A percentile compares a stretch with the other conserved stretches of the same genome.
These are phyloP conservation scores for Phrynocephalus guinanensis DNA, from an alignment of 2,797 vertebrate genomes.

Conservation along the genomic window DNA sequence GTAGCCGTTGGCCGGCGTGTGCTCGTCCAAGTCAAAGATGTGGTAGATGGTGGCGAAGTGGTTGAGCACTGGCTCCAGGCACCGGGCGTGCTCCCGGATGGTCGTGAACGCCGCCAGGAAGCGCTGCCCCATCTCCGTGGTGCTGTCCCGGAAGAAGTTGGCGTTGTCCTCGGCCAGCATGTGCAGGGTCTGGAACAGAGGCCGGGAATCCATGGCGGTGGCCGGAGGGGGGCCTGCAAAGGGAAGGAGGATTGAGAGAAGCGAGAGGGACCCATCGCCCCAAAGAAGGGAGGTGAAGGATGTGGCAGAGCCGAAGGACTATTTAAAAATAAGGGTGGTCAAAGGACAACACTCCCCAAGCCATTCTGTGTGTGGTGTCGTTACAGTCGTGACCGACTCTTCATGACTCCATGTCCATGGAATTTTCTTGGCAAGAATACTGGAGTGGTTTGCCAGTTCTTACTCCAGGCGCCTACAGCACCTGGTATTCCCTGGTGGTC, in stretches of 20 bases:
- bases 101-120: conserved; percentile 81
- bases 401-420: no score
- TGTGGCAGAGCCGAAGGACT: no score
- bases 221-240: conserved; percentile 66
- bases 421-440: no score
- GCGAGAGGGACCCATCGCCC: neutral
- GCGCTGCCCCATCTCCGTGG: conserved; percentile 79
- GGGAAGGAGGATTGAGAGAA: no score
- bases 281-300: no score
- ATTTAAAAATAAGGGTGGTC: neutral
- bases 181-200: conserved; percentile 86
- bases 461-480: no score
- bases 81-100: conserved; percentile 84
- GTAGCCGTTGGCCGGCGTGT: conserved; percentile 91
- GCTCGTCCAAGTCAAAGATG: conserved; percentile 90
- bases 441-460: no score
- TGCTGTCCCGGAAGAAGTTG: conserved; percentile 83
- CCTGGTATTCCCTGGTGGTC: no score
- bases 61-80: conserved; percentile 83
- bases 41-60: conserved; percentile 85
- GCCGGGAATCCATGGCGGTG: conserved; percentile 88
- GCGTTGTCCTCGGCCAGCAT: conserved; percentile 88
- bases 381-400: no score
- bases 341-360: no score
- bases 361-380: no score